These are phyloP conservation scores for Crossocerus cetratus DNA, from an alignment of 2,888 invertebrate genomes.

Conservation along the genomic window DNA sequence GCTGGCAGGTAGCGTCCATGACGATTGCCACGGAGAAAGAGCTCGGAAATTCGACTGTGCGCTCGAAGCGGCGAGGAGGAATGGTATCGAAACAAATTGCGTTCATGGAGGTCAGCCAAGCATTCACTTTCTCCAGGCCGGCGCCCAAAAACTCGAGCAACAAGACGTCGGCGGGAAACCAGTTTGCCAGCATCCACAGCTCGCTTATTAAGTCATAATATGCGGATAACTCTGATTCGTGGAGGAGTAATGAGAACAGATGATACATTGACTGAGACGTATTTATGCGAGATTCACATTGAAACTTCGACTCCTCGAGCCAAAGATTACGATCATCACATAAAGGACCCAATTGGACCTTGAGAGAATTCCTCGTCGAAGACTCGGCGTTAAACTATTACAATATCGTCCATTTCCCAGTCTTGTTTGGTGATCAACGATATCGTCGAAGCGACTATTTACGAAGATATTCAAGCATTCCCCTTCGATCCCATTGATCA, in stretches of 20 bases:
- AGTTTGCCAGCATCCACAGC: slow-evolving; percentile 22
- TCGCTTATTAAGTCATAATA: neutral
- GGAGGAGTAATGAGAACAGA: neutral
- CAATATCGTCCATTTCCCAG: slow-evolving; percentile 45
- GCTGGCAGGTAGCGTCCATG: neutral
- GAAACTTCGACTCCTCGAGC: too few relatives aligned
- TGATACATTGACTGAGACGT: neutral
- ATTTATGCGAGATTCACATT: too few relatives aligned
- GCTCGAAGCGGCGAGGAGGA: neutral
- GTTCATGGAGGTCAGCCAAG: slow-evolving; percentile 18
- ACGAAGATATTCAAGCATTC: slow-evolving; percentile 23
- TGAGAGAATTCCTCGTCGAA: slow-evolving; percentile 57
- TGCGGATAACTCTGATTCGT: neutral
- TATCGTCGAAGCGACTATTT: slow-evolving; percentile 32
- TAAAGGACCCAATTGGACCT: slow-evolving; percentile 35
- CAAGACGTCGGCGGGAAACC: slow-evolving; percentile 32
- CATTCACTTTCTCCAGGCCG: slow-evolving; percentile 43
- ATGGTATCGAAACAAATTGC: slow-evolving; percentile 21
- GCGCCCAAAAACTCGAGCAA: slow-evolving; percentile 41
- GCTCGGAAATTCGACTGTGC: neutral
- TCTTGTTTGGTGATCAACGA: slow-evolving; percentile 49
- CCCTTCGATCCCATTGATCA: slow-evolving; percentile 4
- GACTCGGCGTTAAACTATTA: slow-evolving; percentile 43
- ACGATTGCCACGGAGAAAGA: neutral
- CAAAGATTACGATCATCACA: too few relatives aligned